Percentiles rank a stretch among this genome's conserved stretches.
phyloP scores from a whole-genome alignment of 2,113 vertebrate species.

The Gasterosteus nipponicus region DNA sequence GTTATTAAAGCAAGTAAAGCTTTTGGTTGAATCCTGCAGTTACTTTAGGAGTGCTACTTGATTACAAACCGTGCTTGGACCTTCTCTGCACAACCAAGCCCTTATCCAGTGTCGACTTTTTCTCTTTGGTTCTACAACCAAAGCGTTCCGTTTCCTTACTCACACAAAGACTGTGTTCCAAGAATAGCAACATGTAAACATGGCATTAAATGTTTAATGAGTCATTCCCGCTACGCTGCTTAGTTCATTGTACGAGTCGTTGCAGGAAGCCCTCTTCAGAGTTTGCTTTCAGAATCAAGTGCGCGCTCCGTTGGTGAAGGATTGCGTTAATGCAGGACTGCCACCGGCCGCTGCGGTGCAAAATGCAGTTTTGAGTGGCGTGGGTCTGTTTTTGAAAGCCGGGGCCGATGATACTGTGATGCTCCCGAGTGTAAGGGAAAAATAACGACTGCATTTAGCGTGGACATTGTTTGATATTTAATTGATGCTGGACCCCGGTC shows the following conservation, averaged over 20 bases:
- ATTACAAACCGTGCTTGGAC: background rate
- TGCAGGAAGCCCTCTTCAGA: background rate
- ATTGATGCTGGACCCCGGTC: slow-evolving; percentile 16
- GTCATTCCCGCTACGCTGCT: background rate
- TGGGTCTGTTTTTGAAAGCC: slow-evolving; percentile 33
- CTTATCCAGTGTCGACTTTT: background rate
- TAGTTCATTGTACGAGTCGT: background rate
- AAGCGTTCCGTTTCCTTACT: background rate
- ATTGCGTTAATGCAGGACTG: slow-evolving; percentile 13
- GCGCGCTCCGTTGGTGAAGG: background rate
- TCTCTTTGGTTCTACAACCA: too few species aligned
- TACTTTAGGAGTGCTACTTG: background rate
- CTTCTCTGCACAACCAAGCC: background rate
- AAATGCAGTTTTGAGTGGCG: slow-evolving; percentile 1
- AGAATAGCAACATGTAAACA: slow-evolving; percentile 23
- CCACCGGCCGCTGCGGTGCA: background rate
- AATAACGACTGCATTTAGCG: slow-evolving; percentile 32
- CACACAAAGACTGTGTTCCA: background rate
- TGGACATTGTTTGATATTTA: slow-evolving; percentile 36
- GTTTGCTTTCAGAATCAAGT: background rate
- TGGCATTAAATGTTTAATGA: slow-evolving; percentile 20
- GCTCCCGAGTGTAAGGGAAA: slow-evolving; percentile 13
- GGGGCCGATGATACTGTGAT: background rate
- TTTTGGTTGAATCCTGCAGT: background rate
- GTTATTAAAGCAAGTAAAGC: background rate